phyloP scores from a whole-genome alignment of 2,113 vertebrate species.

The Psephotus haematonotus region DNA sequence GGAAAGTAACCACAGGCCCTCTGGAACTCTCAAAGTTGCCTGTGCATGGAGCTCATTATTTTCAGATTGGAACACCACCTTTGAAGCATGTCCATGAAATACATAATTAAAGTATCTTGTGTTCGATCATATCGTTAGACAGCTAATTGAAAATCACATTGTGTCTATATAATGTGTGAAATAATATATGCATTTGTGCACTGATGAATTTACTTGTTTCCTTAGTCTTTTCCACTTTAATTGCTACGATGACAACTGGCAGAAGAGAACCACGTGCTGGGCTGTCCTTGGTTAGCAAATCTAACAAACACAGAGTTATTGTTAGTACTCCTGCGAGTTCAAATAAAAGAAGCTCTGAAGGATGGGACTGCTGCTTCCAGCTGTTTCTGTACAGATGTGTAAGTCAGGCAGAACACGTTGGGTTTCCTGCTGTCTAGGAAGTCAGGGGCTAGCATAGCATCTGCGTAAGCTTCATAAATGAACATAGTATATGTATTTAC shows the following conservation, averaged over 20 bases:
- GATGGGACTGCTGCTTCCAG: neutral
- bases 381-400: neutral
- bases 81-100: constrained; percentile 58
- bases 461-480: neutral
- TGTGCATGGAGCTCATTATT: constrained; percentile 49
- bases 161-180: constrained; percentile 52
- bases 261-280: constrained; percentile 10
- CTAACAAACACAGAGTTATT: neutral
- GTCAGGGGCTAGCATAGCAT: neutral
- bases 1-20: neutral
- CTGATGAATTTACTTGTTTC: neutral
- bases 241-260: constrained; percentile 8
- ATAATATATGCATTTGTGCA: constrained; percentile 29
- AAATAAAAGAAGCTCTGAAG: constrained; percentile 11
- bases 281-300: constrained; percentile 53
- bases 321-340: neutral
- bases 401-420: neutral
- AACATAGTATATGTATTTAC: neutral
- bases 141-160: constrained; percentile 60
- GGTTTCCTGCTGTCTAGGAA: neutral
- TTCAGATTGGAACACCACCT: constrained; percentile 29
- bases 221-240: constrained; percentile 21
- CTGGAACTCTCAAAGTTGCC: neutral
- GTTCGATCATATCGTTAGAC: constrained; percentile 1
- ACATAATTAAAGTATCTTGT: constrained; percentile 57